Base-by-base conservation (phyloP, 2,113 vertebrate genomes). In the Corythaeola cristata region DNA sequence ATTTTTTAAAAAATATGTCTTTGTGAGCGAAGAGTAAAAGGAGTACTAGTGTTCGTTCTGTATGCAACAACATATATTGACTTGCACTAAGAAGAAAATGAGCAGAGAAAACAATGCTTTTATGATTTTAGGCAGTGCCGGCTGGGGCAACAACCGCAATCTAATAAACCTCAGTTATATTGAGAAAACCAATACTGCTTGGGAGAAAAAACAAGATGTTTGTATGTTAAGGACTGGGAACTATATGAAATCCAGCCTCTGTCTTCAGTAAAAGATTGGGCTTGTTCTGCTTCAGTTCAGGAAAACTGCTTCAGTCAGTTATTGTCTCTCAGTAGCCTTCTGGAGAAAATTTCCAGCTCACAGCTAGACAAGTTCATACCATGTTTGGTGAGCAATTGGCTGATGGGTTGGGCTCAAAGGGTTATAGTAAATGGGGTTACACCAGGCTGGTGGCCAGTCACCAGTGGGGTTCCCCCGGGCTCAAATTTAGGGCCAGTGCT, bases 1-100 rank as follows among this genome's bases (percentile, higher is more conserved):
- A 52, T 87, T 92, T 83, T 17, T n/a, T n/a, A 59, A 64, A 92
- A 95, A 66, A 21, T 53, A 80, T 32, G 30, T 22, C 44, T 92
- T 56, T 76, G 9, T 95, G 52, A 91, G 15, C 44, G 79, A 83
- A 91, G 50, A 96, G 39, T 49, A 85, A 93, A 94, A 94, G 47
- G 50, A 90, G 19, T 71, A 50, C 17, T 41, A 58, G 13, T n/a
- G 8, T 22, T 73, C 80, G 35, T 18, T 18, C 15, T 79, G 41
- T 37, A 67, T 81, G 56, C 74, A 96, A 82, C 1, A 14, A 71
- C 37, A 37, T 86, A 82, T 80, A 86, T 74, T 90, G 78, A 94
- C 59, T 96, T 62, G 26, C 32, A 35, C 80, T 89, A 88, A 92
- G 94, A 90, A 80, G 85, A 69, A 94, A 96, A 75, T 3, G 6